These are phyloP conservation scores for Anthopleura sola DNA, from an alignment of 64 coral and sea anemone genomes.

Conservation along the genomic window DNA sequence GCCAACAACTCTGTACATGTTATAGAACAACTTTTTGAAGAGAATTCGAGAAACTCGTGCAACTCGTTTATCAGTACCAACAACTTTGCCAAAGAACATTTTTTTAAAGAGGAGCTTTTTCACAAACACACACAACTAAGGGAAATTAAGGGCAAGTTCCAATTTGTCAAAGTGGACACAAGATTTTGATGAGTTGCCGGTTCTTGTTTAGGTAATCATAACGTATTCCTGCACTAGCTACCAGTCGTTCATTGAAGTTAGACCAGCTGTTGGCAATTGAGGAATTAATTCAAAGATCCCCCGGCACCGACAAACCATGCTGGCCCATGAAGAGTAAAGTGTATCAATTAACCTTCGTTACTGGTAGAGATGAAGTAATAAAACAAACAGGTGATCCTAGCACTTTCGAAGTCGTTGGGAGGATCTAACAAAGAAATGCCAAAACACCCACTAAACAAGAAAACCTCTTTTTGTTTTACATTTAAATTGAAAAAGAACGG, in stretches of 20 bases:
- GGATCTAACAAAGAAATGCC: not conserved
- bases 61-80: no score
- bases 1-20: no score
- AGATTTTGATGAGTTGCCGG: not conserved
- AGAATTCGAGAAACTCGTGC: no score
- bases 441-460: not conserved
- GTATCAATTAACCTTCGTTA: conserved; percentile 13
- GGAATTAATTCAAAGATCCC: not conserved
- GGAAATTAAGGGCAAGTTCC: no score
- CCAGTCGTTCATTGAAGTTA: not conserved
- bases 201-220: not conserved
- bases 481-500: not conserved
- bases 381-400: not conserved
- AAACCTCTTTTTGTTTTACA: not conserved
- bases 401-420: not conserved
- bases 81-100: no score
- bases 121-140: no score
- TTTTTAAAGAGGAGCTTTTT: no score
- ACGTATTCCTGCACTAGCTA: not conserved
- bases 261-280: not conserved
- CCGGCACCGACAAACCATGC: not conserved
- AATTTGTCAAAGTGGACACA: not conserved
- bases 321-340: not conserved
- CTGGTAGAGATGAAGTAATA: conserved; percentile 3
- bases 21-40: no score